phyloP scores from a whole-genome alignment of 2,797 vertebrate species.

The Pangasius djambal region DNA sequence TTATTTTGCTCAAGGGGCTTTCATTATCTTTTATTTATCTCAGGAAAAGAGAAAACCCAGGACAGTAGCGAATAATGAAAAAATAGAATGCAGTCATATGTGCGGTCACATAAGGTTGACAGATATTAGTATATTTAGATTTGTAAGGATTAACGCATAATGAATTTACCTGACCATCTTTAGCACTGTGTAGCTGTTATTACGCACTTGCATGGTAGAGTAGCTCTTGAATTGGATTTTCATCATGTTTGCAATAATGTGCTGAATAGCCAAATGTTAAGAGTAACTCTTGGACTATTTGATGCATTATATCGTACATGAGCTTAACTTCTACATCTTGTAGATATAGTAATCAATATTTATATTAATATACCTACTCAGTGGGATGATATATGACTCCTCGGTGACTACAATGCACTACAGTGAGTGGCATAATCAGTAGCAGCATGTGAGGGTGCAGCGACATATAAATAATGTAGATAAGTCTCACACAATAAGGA shows the following conservation, averaged over 20 bases:
- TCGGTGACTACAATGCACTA: not conserved
- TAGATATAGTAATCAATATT: not conserved
- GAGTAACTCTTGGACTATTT: not conserved
- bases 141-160: slow-evolving; percentile 43
- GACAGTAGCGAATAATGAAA: slow-evolving; percentile 50
- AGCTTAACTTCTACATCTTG: not conserved
- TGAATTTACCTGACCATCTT: slow-evolving; percentile 30
- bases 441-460: not conserved
- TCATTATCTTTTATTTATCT: slow-evolving; percentile 64
- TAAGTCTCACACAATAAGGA: not conserved
- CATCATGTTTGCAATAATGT: not conserved
- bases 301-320: not conserved
- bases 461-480: not conserved
- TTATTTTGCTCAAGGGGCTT: slow-evolving; percentile 58
- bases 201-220: too few species aligned
- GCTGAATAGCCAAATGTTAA: not conserved
- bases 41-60: slow-evolving; percentile 52
- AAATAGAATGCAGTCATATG: slow-evolving; percentile 41
- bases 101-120: slow-evolving; percentile 39
- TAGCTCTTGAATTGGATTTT: not conserved
- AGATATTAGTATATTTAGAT: slow-evolving; percentile 47
- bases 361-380: not conserved
- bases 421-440: not conserved
- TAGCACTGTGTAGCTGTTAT: not conserved
- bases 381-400: not conserved